Conservation (phyloP, 2,888 invertebrate genomes). For the Drosophila phalerata region DNA sequence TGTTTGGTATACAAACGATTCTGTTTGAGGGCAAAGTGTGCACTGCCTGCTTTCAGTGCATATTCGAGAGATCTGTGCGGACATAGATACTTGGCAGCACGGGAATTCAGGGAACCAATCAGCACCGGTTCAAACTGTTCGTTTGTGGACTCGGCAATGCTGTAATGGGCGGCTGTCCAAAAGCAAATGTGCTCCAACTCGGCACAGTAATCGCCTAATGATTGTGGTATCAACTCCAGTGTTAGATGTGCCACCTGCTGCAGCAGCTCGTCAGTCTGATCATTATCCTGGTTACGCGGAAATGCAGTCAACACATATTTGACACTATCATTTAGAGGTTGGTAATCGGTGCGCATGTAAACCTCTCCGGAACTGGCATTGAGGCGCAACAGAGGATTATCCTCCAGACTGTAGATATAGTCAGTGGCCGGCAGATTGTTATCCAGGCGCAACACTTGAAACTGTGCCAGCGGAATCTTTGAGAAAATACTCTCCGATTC, state of each 20-base stretch:
- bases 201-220: conserved; percentile 75
- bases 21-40: conserved; percentile 85
- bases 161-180: conserved; percentile 82
- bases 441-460: conserved; percentile 80
- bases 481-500: conserved; percentile 83
- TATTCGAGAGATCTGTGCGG: conserved; percentile 86
- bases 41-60: conserved; percentile 79
- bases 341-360: conserved; percentile 81
- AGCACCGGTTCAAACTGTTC: conserved; percentile 67
- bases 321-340: conserved; percentile 60
- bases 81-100: conserved; percentile 86
- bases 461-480: conserved; percentile 83
- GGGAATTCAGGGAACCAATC: conserved; percentile 86
- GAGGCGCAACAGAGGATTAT: conserved; percentile 75
- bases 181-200: conserved; percentile 83
- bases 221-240: conserved; percentile 78
- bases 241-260: conserved; percentile 81
- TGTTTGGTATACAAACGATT: conserved; percentile 85
- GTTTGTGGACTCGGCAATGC: conserved; percentile 75
- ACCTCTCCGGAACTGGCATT: conserved; percentile 83
- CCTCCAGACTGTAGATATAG: conserved; percentile 83
- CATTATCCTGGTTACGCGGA: conserved; percentile 49
- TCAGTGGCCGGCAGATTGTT: conserved; percentile 72
- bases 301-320: conserved; percentile 81
- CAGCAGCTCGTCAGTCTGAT: conserved; percentile 40